Evolutionary conservation across 2,888 invertebrate species (phyloP).

Genomic region (Morpho achilles): DNA sequence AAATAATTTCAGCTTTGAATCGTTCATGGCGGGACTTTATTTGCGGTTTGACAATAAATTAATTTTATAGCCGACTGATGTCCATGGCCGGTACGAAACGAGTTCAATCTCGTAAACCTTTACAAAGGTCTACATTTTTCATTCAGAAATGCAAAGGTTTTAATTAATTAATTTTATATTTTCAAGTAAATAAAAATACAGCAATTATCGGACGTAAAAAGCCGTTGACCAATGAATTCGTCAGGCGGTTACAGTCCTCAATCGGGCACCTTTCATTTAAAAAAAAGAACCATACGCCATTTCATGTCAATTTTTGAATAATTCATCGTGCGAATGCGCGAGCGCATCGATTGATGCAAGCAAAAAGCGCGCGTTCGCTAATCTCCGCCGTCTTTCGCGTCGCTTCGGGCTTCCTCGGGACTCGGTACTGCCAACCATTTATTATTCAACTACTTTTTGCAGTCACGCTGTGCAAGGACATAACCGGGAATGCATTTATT

Average conservation of each 20-base stretch:
- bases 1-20: conserved; percentile 25
- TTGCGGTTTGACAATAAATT: conserved; percentile 67
- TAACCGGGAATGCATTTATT: conserved; percentile 72
- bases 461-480: conserved; percentile 75
- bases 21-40: conserved; percentile 55
- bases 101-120: conserved; percentile 24
- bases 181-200: conserved; percentile 56
- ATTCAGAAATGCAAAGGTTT: conserved; percentile 21
- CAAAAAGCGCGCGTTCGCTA: conserved; percentile 76
- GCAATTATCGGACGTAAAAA: conserved; percentile 73
- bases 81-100: conserved; percentile 29
- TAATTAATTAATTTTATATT: conserved; percentile 34
- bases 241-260: conserved; percentile 79
- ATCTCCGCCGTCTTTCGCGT: conserved; percentile 73
- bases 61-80: conserved; percentile 47
- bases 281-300: conserved; percentile 79
- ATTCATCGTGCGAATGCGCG: conserved; percentile 78
- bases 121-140: conserved; percentile 23
- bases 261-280: conserved; percentile 78
- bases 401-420: conserved; percentile 55
- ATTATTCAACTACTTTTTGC: conserved; percentile 77
- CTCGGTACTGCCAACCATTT: conserved; percentile 72
- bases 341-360: conserved; percentile 79
- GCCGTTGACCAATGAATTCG: conserved; percentile 78
- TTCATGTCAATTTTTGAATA: conserved; percentile 80